These are phyloP conservation scores for Drosophila anomalata DNA, from an alignment of 2,888 invertebrate species.

Conservation along the genomic window DNA sequence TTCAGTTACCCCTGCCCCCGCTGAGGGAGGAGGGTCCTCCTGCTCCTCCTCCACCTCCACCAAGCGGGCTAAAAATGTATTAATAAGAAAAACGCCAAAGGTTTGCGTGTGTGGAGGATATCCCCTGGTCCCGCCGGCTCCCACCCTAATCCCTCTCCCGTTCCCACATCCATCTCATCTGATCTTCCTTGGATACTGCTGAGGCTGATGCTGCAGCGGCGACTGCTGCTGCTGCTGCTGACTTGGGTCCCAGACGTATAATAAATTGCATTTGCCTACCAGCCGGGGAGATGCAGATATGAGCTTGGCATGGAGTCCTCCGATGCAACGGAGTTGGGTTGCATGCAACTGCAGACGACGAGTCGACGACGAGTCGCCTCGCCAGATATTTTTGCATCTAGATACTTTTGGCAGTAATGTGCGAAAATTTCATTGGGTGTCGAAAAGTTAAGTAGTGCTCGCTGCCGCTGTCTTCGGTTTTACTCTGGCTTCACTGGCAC, in stretches of 20 bases:
- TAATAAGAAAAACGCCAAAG: constrained; percentile 79
- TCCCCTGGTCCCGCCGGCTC: constrained; percentile 10
- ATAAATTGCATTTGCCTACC: constrained; percentile 78
- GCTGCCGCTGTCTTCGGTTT: constrained; percentile 58
- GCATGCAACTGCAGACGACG: constrained; percentile 60
- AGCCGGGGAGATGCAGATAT: constrained; percentile 56
- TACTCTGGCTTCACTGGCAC: not conserved
- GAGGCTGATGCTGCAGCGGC: constrained; percentile 14
- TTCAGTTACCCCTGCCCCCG: constrained; percentile 60
- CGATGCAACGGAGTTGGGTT: constrained; percentile 44
- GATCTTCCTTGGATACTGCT: constrained; percentile 21
- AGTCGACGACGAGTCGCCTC: constrained; percentile 26
- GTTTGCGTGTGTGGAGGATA: constrained; percentile 72
- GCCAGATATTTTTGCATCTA: constrained; percentile 77
- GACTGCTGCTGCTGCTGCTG: constrained; percentile 19
- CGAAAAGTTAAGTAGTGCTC: constrained; percentile 81
- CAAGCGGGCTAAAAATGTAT: constrained; percentile 77
- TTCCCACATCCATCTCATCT: constrained; percentile 22
- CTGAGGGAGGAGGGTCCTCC: constrained; percentile 26
- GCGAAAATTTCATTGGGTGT: constrained; percentile 82
- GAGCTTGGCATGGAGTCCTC: constrained; percentile 39
- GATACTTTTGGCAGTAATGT: constrained; percentile 83
- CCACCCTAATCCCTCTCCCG: constrained; percentile 14
- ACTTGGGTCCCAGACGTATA: constrained; percentile 73
- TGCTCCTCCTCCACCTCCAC: constrained; percentile 26